Conservation (phyloP, 2,113 vertebrate genomes). For the Oreochromis tanganicae region DNA sequence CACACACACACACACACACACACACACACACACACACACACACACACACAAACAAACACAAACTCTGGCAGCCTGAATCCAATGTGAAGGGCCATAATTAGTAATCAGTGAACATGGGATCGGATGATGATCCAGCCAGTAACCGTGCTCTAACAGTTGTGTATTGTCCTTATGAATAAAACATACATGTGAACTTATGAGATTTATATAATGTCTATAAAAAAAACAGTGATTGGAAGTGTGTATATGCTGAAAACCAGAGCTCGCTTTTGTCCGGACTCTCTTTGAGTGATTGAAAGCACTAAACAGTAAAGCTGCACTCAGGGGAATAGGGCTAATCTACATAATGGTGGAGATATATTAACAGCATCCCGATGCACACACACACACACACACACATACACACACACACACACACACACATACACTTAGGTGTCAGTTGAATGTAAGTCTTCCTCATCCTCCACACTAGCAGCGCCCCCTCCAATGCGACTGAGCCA, state of each 20-base stretch:
- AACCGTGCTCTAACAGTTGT: background rate
- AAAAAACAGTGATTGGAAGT: conserved; percentile 15
- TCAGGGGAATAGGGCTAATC: conserved; percentile 65
- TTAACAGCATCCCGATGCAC: conserved; percentile 18
- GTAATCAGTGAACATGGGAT: background rate
- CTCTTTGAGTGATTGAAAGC: conserved; percentile 59
- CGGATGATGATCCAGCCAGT: background rate
- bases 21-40: too few relatives aligned
- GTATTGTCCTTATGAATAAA: background rate
- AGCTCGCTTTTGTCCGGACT: conserved; percentile 2
- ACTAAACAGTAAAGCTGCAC: conserved; percentile 57
- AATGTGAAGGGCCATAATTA: conserved; percentile 10
- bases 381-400: background rate
- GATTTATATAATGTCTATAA: background rate
- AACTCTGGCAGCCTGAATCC: background rate
- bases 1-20: too few relatives aligned
- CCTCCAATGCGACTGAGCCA: background rate
- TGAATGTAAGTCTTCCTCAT: background rate
- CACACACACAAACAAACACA: background rate
- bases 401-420: background rate
- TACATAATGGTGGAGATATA: conserved; percentile 61
- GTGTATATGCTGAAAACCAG: background rate
- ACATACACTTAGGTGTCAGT: background rate
- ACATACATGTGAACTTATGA: background rate
- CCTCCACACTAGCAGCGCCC: background rate